phyloP scores from a whole-genome alignment of 2,113 vertebrate species.

The Nannobrachium achirus region DNA sequence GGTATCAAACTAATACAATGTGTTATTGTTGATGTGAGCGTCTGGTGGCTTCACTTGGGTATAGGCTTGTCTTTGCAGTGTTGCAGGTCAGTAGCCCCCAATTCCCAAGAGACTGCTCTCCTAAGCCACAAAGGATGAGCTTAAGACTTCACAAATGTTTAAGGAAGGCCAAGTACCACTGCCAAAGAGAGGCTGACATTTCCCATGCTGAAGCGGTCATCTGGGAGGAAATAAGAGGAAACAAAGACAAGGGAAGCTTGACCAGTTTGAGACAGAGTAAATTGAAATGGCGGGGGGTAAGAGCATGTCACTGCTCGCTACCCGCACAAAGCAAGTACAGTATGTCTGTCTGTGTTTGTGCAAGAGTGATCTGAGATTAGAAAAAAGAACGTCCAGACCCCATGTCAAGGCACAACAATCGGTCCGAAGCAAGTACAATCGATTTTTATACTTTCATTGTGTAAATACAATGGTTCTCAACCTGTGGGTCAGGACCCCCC shows the following conservation, averaged over 20 bases:
- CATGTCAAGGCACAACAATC: slow-evolving; percentile 41
- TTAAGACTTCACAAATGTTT: slow-evolving; percentile 77
- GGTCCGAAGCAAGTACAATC: not conserved
- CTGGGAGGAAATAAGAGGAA: slow-evolving; percentile 64
- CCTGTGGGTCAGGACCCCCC: no score
- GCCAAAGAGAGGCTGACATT: slow-evolving; percentile 65
- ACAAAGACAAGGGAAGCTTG: slow-evolving; percentile 38
- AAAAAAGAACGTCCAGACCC: slow-evolving; percentile 38
- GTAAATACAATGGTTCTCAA: no score
- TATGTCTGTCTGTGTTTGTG: slow-evolving; percentile 15
- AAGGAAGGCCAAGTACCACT: slow-evolving; percentile 67
- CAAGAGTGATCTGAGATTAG: slow-evolving; percentile 30
- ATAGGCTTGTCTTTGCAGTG: slow-evolving; percentile 59
- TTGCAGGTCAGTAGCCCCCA: slow-evolving; percentile 60
- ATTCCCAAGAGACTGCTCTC: slow-evolving; percentile 65
- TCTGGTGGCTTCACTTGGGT: slow-evolving; percentile 63
- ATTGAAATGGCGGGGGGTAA: slow-evolving; percentile 53
- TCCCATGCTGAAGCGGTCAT: slow-evolving; percentile 57
- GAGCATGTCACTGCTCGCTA: slow-evolving; percentile 25
- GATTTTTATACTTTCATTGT: slow-evolving; percentile 13
- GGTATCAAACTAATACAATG: slow-evolving; percentile 56
- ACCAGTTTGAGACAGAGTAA: slow-evolving; percentile 52
- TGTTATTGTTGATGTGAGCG: slow-evolving; percentile 57
- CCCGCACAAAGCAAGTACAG: not conserved
- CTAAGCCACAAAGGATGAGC: slow-evolving; percentile 69